phyloP scores from a whole-genome alignment of 1,140 invertebrate species.

The Sarcophaga peregrina region DNA sequence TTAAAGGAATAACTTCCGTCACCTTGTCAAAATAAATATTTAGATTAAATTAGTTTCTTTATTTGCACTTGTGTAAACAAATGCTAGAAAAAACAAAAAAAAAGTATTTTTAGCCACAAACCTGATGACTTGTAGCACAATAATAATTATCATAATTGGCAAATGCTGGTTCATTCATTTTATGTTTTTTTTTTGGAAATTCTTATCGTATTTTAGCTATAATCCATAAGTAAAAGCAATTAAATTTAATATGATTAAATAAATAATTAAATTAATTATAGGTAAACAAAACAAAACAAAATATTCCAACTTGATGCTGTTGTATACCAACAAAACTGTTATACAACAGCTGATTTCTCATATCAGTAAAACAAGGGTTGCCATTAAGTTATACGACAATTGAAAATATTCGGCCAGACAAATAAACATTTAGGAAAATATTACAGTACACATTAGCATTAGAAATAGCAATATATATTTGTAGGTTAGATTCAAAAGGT shows the following conservation, averaged over 20 bases:
- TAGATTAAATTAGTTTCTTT: background rate
- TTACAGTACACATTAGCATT: too few relatives aligned
- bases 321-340: background rate
- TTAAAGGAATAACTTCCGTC: slow-evolving; percentile 4
- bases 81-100: background rate
- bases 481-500: too few relatives aligned
- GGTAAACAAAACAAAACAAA: background rate
- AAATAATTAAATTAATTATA: background rate
- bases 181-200: background rate
- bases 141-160: slow-evolving; percentile 36
- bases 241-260: background rate
- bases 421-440: too few relatives aligned
- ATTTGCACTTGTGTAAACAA: slow-evolving; percentile 1
- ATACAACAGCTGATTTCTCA: slow-evolving; percentile 2
- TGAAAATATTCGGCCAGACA: too few relatives aligned
- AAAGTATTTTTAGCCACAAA: background rate
- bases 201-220: too few relatives aligned
- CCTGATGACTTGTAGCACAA: slow-evolving; percentile 27
- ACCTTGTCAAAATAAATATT: background rate
- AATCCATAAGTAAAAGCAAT: background rate
- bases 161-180: slow-evolving; percentile 26
- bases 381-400: background rate
- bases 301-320: too few relatives aligned
- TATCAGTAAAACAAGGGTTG: background rate
- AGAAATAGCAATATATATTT: too few relatives aligned